Conservation (phyloP, 2,113 vertebrate species). For the Oreamnos americanus region DNA sequence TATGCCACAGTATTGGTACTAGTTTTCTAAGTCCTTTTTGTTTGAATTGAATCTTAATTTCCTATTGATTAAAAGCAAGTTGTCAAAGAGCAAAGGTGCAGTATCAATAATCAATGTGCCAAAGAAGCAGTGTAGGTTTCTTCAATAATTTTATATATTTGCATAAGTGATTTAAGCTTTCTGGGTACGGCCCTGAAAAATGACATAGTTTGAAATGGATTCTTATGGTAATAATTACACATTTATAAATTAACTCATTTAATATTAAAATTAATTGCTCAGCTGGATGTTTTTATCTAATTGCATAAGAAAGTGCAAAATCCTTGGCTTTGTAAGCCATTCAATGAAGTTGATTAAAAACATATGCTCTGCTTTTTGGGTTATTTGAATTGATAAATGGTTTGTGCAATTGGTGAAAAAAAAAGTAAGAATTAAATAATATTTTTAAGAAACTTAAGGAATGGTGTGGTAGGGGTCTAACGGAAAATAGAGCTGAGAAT, state of each 20-base stretch:
- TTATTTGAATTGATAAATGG: neutral
- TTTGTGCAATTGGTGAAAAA: neutral
- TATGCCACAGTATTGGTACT: neutral
- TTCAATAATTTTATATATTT: neutral
- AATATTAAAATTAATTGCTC: constrained; percentile 32
- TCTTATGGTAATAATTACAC: constrained; percentile 2
- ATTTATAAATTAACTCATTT: constrained; percentile 22
- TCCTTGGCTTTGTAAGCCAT: neutral
- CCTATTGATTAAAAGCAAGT: neutral
- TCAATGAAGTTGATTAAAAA: constrained; percentile 22
- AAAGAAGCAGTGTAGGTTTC: neutral
- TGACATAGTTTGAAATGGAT: neutral
- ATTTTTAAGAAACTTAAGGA: neutral
- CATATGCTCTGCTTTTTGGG: neutral
- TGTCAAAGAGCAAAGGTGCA: neutral
- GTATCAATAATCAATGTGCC: neutral
- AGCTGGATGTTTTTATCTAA: neutral
- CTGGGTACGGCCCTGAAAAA: neutral
- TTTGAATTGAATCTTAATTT: neutral
- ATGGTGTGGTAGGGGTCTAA: neutral
- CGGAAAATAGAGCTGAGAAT: neutral
- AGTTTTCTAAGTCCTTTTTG: neutral
- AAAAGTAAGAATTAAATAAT: neutral
- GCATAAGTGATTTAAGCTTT: neutral
- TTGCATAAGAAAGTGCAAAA: neutral